Conservation (phyloP, 2,113 vertebrate species). For the Phaetusa simplex region DNA sequence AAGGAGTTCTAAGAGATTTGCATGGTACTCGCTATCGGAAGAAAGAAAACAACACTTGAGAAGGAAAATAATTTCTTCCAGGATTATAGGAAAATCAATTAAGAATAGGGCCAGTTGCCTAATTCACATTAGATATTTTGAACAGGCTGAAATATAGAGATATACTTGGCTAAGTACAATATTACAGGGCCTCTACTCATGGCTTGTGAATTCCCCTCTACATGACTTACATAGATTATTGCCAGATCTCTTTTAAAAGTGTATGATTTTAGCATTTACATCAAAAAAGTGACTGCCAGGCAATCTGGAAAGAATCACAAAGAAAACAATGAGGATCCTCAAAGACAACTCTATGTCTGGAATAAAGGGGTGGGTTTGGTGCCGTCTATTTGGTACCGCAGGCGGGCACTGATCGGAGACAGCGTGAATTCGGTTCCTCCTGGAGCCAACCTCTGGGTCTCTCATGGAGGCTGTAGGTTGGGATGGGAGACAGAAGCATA, state of each 20-base stretch:
- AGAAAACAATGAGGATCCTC: not conserved
- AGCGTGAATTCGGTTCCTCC: not conserved
- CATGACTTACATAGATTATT: not conserved
- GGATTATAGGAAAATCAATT: slow-evolving; percentile 52
- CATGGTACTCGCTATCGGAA: not conserved
- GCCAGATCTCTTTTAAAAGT: not conserved
- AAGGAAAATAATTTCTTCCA: slow-evolving; percentile 31
- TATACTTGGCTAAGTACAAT: not conserved
- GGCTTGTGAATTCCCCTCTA: not conserved
- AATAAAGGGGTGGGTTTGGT: not conserved
- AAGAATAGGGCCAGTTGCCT: slow-evolving; percentile 28
- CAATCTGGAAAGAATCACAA: not conserved
- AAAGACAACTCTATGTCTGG: not conserved
- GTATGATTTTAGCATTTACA: not conserved
- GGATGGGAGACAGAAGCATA: not conserved
- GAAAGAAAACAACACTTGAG: slow-evolving; percentile 19
- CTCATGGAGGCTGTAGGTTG: not conserved
- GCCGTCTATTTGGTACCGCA: not conserved
- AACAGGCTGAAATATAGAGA: not conserved
- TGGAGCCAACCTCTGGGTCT: not conserved
- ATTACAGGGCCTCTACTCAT: not conserved
- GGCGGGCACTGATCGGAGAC: not conserved
- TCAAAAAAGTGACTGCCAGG: not conserved
- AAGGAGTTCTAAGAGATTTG: not conserved
- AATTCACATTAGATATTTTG: slow-evolving; percentile 12